A percentile compares a stretch with the other conserved stretches of the same genome.
Conservation (phyloP, 2,113 vertebrate genomes). For the Megaptera novaeangliae region DNA sequence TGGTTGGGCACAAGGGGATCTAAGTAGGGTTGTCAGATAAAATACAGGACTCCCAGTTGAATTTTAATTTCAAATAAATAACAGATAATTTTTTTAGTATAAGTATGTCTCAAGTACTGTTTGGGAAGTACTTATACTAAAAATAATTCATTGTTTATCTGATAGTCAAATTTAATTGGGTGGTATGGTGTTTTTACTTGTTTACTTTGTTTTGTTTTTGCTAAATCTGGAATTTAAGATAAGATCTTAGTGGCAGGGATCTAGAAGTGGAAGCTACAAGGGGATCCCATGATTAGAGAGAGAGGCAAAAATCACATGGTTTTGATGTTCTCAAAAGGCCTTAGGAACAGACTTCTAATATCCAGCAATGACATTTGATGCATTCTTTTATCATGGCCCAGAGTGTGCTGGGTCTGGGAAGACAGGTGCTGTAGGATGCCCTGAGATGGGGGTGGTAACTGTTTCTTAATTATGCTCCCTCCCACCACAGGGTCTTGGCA, state of each 20-base stretch:
- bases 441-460: background rate
- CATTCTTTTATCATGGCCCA: background rate
- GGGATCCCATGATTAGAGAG: background rate
- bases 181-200: background rate
- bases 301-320: background rate
- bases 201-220: conserved; percentile 11
- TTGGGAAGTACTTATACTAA: background rate
- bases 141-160: background rate
- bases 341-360: background rate
- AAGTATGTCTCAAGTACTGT: background rate
- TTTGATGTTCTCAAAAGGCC: background rate
- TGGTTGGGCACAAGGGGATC: background rate
- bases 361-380: background rate
- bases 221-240: background rate
- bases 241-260: background rate
- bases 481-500: background rate
- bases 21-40: background rate
- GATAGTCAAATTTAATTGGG: background rate
- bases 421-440: background rate
- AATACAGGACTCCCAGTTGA: background rate
- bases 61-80: background rate
- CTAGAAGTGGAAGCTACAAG: background rate
- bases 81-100: background rate
- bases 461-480: background rate
- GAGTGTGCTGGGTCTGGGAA: background rate